Base-by-base conservation (phyloP, 2,113 vertebrate species). In the Rhodinocichla rosea region DNA sequence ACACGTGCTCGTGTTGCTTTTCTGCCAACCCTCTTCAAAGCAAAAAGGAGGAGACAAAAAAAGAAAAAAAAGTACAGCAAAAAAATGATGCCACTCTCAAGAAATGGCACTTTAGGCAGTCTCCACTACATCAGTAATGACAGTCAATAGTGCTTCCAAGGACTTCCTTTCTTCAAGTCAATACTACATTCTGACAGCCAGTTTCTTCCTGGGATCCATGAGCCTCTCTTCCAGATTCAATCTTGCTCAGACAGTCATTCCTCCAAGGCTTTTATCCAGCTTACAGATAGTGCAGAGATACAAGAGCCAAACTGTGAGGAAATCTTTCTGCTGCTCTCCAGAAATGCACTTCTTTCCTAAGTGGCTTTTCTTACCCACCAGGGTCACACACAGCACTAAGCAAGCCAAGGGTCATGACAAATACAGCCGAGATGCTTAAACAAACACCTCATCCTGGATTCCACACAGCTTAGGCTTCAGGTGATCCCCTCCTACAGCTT, bases 121-220 rank as follows among this genome's bases (percentile, higher is more conserved):
- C 91, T 87, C 87, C 81, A 80, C 73, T 94, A 94, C 78, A 96
- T 96, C 95, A 95, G 92, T 93, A 93, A 96, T 93, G 95, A 96
- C 96, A 97, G 91, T 89, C 95, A 83, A 93, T 92, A 93, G 85
- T 82, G 77, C 90, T 96, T 93, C 96, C 90, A 77, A 97, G 95
- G 95, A 97, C 91, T 71, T 56, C 73, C 91, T 90, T 92, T 87
- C 85, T 88, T 92, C 83, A 85, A 95, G 88, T 92, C 95, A 83
- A 84, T 86, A 92, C 76, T 69, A 74, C 42, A 85, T 91, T 95
- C 90, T 96, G 96, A 96, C 97, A 97, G 97, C 77, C 85, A 93
- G 91, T 75, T 97, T 95, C 94, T 97, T 96, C 92, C 90, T 87
- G 80, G 93, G 88, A 94, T 95, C 95, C 95, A 87, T 80, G 69